Base-by-base conservation (phyloP, 2,888 invertebrate genomes). In the Melanostoma scalare region DNA sequence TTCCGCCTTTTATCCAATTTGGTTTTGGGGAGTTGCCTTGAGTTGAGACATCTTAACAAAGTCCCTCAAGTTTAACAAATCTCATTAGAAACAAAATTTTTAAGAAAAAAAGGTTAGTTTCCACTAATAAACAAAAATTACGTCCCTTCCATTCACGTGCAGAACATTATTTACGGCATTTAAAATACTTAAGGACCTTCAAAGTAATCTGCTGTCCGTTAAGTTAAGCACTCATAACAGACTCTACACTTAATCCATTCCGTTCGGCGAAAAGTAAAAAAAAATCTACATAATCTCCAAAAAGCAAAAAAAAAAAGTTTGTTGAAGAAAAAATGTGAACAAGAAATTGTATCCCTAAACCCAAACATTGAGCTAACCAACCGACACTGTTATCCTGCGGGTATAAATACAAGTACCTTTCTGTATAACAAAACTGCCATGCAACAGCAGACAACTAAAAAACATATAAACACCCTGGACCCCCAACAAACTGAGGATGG, bases 171-270 rank as follows among this genome's bases (percentile, higher is more conserved):
- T 79, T 75, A 84, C 67, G 74, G 84, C 79, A 84, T 75, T 84
- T 84, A 84, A 79, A 84, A 84, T 79, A 84, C 84, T 84, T 84
- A 74, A 78, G 84, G 74, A 69, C 74, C 74, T 84, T 71, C 74
- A 79, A 74, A 74, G 60, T 84, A 79, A 84, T 84, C 84, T 71
- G 69, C 74, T 65, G 69, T 72, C 74, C 75, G 65, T 79, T 84
- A 74, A 79, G 65, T 84, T 79, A 84, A 84, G 79, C 50, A 75
- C 79, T 79, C 67, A 79, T 71, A 84, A 79, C 79, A 69, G 84
- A 84, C 79, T 79, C 78, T 60, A 71, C 76, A 76, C 63, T 65
- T 76, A 65, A 71, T 48, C 52, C 53, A 60, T 50, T 55, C 52
- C 44, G 20, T 20, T n/a, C 42, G 36, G 33, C 35, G 48, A 71